These are phyloP conservation scores for Cyanocitta stelleri DNA, from an alignment of 2,113 vertebrate species.

Conservation along the genomic window DNA sequence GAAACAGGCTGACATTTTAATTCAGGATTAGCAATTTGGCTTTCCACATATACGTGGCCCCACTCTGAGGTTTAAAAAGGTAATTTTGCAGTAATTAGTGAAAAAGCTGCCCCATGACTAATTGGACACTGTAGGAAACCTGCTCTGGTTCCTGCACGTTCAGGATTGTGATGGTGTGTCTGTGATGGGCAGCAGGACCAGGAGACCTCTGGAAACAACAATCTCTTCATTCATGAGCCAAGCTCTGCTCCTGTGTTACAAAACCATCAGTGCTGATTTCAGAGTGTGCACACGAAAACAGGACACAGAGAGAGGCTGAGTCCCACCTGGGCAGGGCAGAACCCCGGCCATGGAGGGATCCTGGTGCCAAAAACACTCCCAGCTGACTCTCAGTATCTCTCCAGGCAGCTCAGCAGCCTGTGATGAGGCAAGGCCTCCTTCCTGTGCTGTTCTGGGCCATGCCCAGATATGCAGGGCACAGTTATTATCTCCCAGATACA, in stretches of 20 bases:
- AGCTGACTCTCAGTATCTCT: background rate
- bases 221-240: background rate
- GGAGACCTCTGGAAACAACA: background rate
- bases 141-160: background rate
- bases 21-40: fast-evolving
- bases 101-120: background rate
- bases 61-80: background rate
- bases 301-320: background rate
- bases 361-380: background rate
- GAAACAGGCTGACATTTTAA: background rate
- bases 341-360: fast-evolving
- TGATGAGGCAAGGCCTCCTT: background rate
- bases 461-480: background rate
- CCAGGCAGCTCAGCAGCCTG: background rate
- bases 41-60: background rate
- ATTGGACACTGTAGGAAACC: background rate
- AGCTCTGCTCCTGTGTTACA: background rate
- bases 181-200: fast-evolving
- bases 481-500: background rate
- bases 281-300: background rate
- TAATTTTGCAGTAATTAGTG: background rate
- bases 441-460: background rate
- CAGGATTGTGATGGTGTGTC: background rate
- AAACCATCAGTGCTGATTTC: background rate
- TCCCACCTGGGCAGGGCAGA: background rate